Conservation (phyloP, 2,113 vertebrate species). For the Hypomesus transpacificus region DNA sequence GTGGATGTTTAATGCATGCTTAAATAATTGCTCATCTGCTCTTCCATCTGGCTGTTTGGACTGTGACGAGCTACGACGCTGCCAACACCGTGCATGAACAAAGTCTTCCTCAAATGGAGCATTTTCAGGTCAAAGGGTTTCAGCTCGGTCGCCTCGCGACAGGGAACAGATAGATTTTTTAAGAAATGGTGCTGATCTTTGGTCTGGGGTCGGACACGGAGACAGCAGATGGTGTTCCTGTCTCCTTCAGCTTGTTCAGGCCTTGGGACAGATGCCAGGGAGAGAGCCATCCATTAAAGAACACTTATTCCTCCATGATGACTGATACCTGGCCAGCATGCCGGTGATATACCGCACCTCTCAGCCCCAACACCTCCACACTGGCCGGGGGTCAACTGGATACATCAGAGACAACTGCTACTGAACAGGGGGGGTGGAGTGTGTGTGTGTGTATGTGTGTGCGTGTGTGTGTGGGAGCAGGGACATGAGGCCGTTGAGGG, state of each 20-base stretch:
- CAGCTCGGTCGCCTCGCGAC: too few relatives aligned
- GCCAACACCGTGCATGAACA: too few relatives aligned
- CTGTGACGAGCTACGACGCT: too few relatives aligned
- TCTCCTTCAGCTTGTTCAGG: neutral
- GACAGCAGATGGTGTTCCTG: neutral
- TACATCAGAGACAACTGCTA: neutral
- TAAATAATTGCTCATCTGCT: too few relatives aligned
- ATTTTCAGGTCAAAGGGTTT: too few relatives aligned
- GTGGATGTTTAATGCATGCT: too few relatives aligned
- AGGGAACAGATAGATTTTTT: too few relatives aligned
- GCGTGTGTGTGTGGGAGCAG: too few relatives aligned
- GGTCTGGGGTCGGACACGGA: neutral
- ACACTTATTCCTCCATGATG: neutral
- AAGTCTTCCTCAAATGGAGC: too few relatives aligned
- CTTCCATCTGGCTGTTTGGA: too few relatives aligned
- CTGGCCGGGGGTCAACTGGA: neutral
- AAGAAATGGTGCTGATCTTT: too few relatives aligned
- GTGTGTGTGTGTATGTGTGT: too few relatives aligned
- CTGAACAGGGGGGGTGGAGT: neutral
- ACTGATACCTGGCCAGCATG: neutral
- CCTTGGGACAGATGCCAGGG: slow-evolving; percentile 30
- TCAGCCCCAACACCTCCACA: neutral
- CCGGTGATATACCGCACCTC: neutral
- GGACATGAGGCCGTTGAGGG: neutral
- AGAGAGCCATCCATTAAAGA: slow-evolving; percentile 3